Conservation (phyloP, 2,113 vertebrate genomes). For the Phasianus colchicus region DNA sequence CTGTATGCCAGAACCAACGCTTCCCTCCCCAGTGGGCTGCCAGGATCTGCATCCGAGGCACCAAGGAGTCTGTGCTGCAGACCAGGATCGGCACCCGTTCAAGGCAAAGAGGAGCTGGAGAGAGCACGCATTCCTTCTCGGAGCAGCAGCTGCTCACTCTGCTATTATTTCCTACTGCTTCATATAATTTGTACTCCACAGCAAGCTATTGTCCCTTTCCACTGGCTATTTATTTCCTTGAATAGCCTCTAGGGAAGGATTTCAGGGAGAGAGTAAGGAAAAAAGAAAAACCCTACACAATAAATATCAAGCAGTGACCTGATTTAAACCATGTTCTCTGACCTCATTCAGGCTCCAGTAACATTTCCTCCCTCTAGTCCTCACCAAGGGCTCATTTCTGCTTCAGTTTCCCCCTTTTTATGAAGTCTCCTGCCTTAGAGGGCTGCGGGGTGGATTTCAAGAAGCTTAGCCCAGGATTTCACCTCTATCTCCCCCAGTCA, state of each 20-base stretch:
- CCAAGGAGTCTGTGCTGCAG: neutral
- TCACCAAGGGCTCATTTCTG: neutral
- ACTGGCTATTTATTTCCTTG: conserved; percentile 71
- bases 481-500: neutral
- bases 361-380: neutral
- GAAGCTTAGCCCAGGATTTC: neutral
- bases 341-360: neutral
- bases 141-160: conserved; percentile 58
- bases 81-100: neutral
- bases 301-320: conserved; percentile 59
- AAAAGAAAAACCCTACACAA: conserved; percentile 55
- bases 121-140: neutral
- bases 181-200: conserved; percentile 71
- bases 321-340: conserved; percentile 52
- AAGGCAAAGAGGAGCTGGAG: conserved; percentile 28
- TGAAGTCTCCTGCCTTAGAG: neutral
- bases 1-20: neutral
- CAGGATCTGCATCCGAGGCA: conserved; percentile 8
- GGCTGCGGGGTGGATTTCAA: neutral
- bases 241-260: conserved; percentile 71
- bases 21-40: neutral
- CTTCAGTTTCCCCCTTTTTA: neutral
- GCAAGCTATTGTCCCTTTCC: conserved; percentile 66
- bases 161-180: conserved; percentile 72
- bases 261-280: conserved; percentile 47